Evolutionary conservation across 2,797 vertebrate species (phyloP), one percentile per base, ranked within the genome.

Genomic region (Amniataba percoides): DNA sequence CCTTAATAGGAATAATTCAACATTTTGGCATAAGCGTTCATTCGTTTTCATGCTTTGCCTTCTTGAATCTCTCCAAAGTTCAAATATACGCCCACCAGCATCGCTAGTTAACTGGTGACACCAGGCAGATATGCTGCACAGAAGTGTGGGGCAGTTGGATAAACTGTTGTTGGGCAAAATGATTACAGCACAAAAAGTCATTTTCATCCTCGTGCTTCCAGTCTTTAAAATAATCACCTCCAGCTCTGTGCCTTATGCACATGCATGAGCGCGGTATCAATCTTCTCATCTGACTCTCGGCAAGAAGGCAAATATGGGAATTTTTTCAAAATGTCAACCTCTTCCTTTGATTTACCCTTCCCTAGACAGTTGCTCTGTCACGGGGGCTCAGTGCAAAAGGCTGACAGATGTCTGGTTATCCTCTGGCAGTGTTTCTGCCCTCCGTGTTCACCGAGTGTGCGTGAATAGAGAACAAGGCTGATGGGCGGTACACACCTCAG

Each of bases 401-500:
- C 85, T 87, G 78, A 78, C 77, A 72, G 67, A 74, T 72, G 77
- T 77, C 73, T 10, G 71, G 39, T 85, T 83, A 82, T 82, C 65
- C 71, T 34, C 60, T 77, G 84, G 74, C 73, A 86, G 51, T 81
- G 68, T 85, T 87, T 87, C 74, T 89, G 55, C 49, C 51, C 77
- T 57, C 58, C 0, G 13, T 62, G 80, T 64, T 69, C 34, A 40
- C 40, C 12, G 7, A 18, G 36, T 76, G 71, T 84, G 73, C 65
- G 57, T 82, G 80, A 76, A 81, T 68, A 64, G 74, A 14, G 61
- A 77, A 23, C 53, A 34, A 52, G 48, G 61, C 21, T 71, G 75
- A 74, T 51, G 68, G 58, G 56, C n/a, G 36, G 58, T 69, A 85
- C 80, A 85, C 75, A 84, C 91, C 87, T 90, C 90, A 89, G 88